Evolutionary conservation across 2,113 vertebrate genomes (phyloP).

Genomic region (Apistogramma diplotaenia): DNA sequence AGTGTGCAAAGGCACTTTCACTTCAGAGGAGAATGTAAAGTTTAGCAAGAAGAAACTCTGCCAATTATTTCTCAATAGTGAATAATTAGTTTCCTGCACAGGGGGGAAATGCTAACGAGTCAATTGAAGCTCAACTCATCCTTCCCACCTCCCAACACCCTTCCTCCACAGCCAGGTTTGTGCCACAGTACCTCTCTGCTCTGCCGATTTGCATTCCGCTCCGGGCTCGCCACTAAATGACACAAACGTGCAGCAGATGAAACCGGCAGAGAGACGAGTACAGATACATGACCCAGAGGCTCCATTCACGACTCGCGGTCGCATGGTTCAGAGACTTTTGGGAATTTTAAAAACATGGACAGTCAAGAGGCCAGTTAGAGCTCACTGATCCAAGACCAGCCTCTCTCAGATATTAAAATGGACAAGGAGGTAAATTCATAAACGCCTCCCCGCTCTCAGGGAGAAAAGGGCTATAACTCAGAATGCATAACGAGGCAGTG

Average conservation of each 20-base stretch:
- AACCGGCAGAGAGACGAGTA: slow-evolving; percentile 36
- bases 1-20: slow-evolving; percentile 5
- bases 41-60: slow-evolving; percentile 9
- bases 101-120: not conserved
- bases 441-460: not conserved
- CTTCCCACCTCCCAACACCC: not conserved
- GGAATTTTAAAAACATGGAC: slow-evolving; percentile 22
- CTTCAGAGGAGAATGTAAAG: slow-evolving; percentile 37
- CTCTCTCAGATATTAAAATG: slow-evolving; percentile 43
- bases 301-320: slow-evolving; percentile 29
- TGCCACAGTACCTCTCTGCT: slow-evolving; percentile 19
- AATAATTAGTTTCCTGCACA: slow-evolving; percentile 24
- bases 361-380: slow-evolving; percentile 30
- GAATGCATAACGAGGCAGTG: slow-evolving; percentile 22
- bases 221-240: not conserved
- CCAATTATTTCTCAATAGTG: slow-evolving; percentile 47
- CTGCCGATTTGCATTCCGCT: slow-evolving; percentile 52
- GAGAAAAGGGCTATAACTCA: slow-evolving; percentile 18
- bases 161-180: slow-evolving; percentile 3
- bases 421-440: slow-evolving; percentile 47
- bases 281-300: slow-evolving; percentile 19
- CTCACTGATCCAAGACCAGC: slow-evolving; percentile 23
- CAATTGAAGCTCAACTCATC: not conserved
- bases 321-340: slow-evolving; percentile 15
- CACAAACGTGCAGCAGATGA: slow-evolving; percentile 37